Conservation (phyloP, 2,113 vertebrate species). For the Mesocricetus auratus region DNA sequence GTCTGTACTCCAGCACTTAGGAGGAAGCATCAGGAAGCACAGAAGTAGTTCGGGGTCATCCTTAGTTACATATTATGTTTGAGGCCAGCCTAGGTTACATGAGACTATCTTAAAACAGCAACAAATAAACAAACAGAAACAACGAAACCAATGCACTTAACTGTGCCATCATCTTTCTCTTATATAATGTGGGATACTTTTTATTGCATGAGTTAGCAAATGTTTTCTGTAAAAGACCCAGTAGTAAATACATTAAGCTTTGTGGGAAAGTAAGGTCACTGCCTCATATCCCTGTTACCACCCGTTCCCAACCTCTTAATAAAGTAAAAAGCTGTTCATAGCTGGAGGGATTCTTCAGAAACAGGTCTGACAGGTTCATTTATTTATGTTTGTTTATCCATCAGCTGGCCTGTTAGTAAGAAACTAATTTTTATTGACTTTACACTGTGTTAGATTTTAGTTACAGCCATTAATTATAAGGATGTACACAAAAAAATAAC, state of each 20-base stretch:
- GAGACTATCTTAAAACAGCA: background rate
- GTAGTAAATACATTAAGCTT: conserved; percentile 6
- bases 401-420: background rate
- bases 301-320: background rate
- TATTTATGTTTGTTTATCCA: background rate
- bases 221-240: conserved; percentile 11
- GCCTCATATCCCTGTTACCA: background rate
- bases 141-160: background rate
- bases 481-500: conserved; percentile 8
- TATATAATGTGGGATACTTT: background rate
- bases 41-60: background rate
- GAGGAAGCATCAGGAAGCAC: background rate
- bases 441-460: conserved; percentile 30
- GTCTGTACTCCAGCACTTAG: background rate
- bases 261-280: conserved; percentile 1
- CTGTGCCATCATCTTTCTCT: background rate
- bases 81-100: background rate
- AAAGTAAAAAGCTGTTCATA: conserved; percentile 14
- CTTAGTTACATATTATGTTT: background rate
- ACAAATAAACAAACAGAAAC: background rate
- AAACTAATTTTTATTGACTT: background rate
- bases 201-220: conserved; percentile 7
- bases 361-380: background rate
- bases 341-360: conserved; percentile 6
- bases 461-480: conserved; percentile 36